Base-by-base conservation (phyloP, 2,797 vertebrate genomes). In the Paguma larvata region DNA sequence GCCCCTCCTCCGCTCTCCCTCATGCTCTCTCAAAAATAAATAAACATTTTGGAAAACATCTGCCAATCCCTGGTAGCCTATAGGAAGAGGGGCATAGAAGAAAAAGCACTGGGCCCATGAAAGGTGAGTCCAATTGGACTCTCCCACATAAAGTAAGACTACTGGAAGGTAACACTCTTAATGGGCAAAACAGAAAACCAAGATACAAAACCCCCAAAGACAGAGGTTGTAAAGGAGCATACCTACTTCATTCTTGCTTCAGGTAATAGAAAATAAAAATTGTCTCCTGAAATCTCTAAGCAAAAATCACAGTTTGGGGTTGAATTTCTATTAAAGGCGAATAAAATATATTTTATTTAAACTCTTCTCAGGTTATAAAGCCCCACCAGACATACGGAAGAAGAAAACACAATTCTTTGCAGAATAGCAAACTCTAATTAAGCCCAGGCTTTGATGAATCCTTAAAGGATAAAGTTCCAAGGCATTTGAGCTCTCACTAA, bases 341-440 rank as follows among this genome's bases (percentile, higher is more conserved):
- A 44, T n/a, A 51, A 48, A 32, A 23, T 63, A 48, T 34, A 63
- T 23, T 25, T 34, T n/a, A 23, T n/a, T n/a, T n/a, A 78, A 78
- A 79, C n/a, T 79, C 44, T 46, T 87, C 11, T 87, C 6, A 48
- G 48, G 21, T 70, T 96, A 27, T n/a, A 92, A 90, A 68, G 41
- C 1, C 1, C 27, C 65, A 38, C 21, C 70, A 87, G 27, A 85
- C 14, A 73, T 25, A 38, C 63, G 56, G 63, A 16, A 65, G 77
- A 91, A 84, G 56, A 27, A 87, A 90, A 73, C 23, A 62, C n/a
- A 70, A 62, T 25, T 94, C 68, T 94, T 87, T 59, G 14, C 73
- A 63, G 21, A 89, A 15, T 85, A 80, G 62, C 48, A 78, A 34
- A 77, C n/a, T 46, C 91, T 95, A 85, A 93, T 77, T 89, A 97